These are phyloP conservation scores for Nasonovia ribisnigri DNA, from an alignment of 2,888 invertebrate genomes.

Conservation along the genomic window DNA sequence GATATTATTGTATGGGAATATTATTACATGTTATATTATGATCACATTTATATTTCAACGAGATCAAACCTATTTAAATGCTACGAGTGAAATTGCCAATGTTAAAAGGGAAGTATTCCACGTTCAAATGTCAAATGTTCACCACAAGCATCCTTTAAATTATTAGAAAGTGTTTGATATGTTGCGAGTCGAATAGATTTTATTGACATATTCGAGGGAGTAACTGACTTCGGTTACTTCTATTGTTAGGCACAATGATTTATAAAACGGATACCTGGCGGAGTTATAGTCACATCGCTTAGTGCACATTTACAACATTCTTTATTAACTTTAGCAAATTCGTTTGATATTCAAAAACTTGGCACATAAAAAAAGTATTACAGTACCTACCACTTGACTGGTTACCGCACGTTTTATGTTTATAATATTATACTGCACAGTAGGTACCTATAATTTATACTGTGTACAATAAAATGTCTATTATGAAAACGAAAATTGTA, in stretches of 20 bases:
- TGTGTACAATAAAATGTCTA: background rate
- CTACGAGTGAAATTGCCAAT: background rate
- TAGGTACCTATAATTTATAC: no score
- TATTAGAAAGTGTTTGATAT: slow-evolving; percentile 18
- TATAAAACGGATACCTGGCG: background rate
- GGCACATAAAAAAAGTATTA: background rate
- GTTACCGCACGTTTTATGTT: background rate
- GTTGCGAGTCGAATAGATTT: background rate
- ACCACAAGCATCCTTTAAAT: background rate
- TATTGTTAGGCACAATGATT: background rate
- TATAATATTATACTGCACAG: background rate
- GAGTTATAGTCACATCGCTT: background rate
- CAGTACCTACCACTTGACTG: background rate
- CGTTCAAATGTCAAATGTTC: background rate
- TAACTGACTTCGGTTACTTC: slow-evolving; percentile 5
- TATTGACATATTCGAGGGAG: background rate
- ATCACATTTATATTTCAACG: background rate
- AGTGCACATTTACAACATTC: background rate
- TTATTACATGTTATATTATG: background rate
- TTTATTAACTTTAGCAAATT: background rate
- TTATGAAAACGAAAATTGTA: background rate
- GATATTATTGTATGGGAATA: background rate
- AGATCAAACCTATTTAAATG: background rate
- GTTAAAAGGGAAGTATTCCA: background rate
- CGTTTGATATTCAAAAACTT: background rate